phyloP scores from a whole-genome alignment of 1,140 invertebrate species.

The Meloidogyne exigua region DNA sequence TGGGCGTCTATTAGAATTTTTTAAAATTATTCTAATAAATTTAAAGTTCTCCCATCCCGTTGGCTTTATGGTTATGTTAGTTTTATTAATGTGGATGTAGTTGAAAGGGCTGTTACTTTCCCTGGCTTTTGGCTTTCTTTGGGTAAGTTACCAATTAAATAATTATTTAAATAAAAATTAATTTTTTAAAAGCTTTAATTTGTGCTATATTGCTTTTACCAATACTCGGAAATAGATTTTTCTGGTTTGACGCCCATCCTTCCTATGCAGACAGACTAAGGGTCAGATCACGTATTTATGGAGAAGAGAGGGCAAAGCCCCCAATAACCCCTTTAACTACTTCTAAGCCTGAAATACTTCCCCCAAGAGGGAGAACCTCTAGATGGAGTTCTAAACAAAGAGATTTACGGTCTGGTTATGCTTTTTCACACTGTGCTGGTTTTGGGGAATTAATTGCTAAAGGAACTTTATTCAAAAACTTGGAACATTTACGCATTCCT shows the following conservation, averaged over 20 bases:
- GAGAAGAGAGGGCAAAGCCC: neutral
- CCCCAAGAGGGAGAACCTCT: slow-evolving; percentile 75
- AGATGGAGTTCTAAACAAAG: slow-evolving; percentile 71
- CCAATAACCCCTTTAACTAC: slow-evolving; percentile 55
- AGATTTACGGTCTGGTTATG: slow-evolving; percentile 85
- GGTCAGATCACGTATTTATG: slow-evolving; percentile 72
- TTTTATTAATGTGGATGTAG: slow-evolving; percentile 49
- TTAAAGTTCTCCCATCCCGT: neutral
- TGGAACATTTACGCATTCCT: slow-evolving; percentile 47
- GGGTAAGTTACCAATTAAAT: slow-evolving; percentile 1
- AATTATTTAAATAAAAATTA: neutral
- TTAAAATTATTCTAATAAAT: slow-evolving; percentile 44
- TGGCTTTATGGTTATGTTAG: neutral
- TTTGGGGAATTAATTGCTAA: slow-evolving; percentile 96
- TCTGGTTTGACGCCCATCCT: slow-evolving; percentile 81
- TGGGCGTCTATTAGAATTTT: too few relatives aligned
- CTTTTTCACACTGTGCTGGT: slow-evolving; percentile 93
- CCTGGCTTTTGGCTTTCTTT: slow-evolving; percentile 95
- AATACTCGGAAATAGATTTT: slow-evolving; percentile 88
- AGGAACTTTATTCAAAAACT: slow-evolving; percentile 83
- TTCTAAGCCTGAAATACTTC: slow-evolving; percentile 80
- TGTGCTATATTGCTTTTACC: slow-evolving; percentile 83
- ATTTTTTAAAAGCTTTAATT: slow-evolving; percentile 72
- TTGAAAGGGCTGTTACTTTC: slow-evolving; percentile 64
- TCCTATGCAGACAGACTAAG: slow-evolving; percentile 86